Evolutionary conservation across 2,888 invertebrate genomes (phyloP).

Genomic region (Habroteleia sp.): DNA sequence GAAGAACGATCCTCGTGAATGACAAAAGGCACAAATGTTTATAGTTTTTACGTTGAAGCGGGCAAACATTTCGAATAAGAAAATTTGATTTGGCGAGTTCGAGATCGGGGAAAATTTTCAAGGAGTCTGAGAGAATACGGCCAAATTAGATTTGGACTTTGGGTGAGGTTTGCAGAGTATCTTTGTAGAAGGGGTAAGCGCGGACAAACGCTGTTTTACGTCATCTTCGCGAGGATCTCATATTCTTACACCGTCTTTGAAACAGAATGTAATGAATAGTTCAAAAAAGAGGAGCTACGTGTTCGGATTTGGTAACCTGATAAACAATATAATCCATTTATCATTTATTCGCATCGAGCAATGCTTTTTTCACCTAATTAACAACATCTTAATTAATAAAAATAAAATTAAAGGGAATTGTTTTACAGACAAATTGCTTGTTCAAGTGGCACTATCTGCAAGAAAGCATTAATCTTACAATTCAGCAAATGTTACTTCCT

Average conservation of each 20-base stretch:
- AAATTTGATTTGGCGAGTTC: constrained; percentile 52
- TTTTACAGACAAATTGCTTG: too few species aligned
- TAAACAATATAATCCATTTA: constrained; percentile 54
- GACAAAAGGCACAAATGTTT: constrained; percentile 54
- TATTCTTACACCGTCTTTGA: constrained; percentile 56
- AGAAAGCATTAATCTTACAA: too few species aligned
- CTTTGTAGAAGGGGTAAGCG: constrained; percentile 73
- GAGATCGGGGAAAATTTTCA: constrained; percentile 41
- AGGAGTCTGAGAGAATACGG: constrained; percentile 62
- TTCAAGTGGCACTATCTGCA: too few species aligned
- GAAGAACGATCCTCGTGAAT: constrained; percentile 59
- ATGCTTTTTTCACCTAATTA: constrained; percentile 1
- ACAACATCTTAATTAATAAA: too few species aligned
- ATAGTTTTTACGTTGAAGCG: constrained; percentile 43
- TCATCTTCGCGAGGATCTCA: constrained; percentile 48
- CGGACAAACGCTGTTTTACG: constrained; percentile 70
- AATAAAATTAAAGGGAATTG: too few species aligned
- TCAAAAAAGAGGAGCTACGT: constrained; percentile 47
- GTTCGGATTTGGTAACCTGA: constrained; percentile 18
- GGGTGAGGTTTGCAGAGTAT: constrained; percentile 66
- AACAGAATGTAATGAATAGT: constrained; percentile 47
- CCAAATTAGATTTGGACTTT: constrained; percentile 75
- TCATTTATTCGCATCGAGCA: constrained; percentile 18
- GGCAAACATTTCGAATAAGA: constrained; percentile 41
- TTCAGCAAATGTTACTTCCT: too few species aligned